Conservation (phyloP, 2,113 vertebrate genomes). For the Chaetops frenatus region DNA sequence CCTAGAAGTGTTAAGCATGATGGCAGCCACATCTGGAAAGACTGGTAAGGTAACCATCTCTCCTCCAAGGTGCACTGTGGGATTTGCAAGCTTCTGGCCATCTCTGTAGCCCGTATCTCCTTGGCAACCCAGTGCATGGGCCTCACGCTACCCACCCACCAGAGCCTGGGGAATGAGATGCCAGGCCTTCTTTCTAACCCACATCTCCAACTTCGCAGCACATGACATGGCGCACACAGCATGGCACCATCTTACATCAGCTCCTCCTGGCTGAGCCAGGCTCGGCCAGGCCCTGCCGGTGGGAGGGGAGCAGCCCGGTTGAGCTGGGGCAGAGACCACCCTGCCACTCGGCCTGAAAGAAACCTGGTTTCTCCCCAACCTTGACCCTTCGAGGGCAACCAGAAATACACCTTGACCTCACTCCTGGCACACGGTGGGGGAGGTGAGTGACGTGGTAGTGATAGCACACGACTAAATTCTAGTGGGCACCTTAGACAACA, state of each 20-base stretch:
- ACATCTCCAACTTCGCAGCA: constrained; percentile 64
- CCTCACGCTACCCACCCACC: constrained; percentile 69
- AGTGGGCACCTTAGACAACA: constrained; percentile 55
- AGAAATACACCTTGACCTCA: constrained; percentile 60
- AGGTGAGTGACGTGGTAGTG: constrained; percentile 13
- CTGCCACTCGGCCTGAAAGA: neutral
- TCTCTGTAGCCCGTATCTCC: constrained; percentile 60
- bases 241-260: constrained; percentile 61
- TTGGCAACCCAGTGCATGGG: constrained; percentile 69
- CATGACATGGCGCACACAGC: constrained; percentile 66
- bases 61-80: constrained; percentile 65
- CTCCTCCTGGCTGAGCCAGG: constrained; percentile 33
- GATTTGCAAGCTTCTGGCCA: constrained; percentile 63
- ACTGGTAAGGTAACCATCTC: constrained; percentile 68
- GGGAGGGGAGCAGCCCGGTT: constrained; percentile 25
- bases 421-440: constrained; percentile 60
- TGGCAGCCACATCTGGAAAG: constrained; percentile 62
- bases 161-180: constrained; percentile 59
- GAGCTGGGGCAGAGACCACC: neutral
- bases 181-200: constrained; percentile 69
- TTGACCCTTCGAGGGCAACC: neutral
- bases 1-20: constrained; percentile 67
- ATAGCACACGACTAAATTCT: constrained; percentile 49
- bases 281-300: neutral
- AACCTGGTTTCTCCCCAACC: constrained; percentile 16